Evolutionary conservation across 1,140 invertebrate genomes (phyloP), one percentile per base, ranked within the genome.

Genomic region (Drosophila malerkotliana): DNA sequence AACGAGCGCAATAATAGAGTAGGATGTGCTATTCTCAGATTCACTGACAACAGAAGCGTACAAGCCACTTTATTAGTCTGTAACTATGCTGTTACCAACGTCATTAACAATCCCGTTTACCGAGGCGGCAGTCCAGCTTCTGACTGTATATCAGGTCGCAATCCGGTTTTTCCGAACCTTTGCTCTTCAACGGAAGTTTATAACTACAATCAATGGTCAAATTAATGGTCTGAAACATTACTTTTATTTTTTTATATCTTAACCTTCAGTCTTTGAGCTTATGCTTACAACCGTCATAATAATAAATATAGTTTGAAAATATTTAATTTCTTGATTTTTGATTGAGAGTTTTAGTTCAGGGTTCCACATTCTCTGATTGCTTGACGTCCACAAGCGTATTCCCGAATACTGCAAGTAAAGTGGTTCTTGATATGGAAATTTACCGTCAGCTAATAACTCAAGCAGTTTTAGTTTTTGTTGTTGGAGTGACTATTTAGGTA

Each of bases 71-170:
- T 90, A 6, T 51, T 90, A 32, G 83, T 58, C 21, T 90, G 88
- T 55, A 82, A 90, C 51, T 90, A 90, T 48, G 82, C 88, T 15
- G 78, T 79, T 1, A 90, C 88, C 0, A 90, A 90, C 63, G 72
- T 90, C 0, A 12, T 68, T 1, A 77, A 79, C 24, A 80, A 79
- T 37, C 77, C 83, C 6, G 62, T 91, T 0, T 90, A 90, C 41
- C 61, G 83, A 2, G 39, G 76, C n/a, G 83, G 83, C 2, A 0
- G 60, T 4, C 51, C 88, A 5, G 83, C 74, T n/a, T 61, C 69
- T 0, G 66, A 84, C 12, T 90, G 88, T 24, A 37, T 49, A 8
- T 52, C 52, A 1, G 88, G 88, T 1, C 71, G 77, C 3, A 90
- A 88, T 58, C 54, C 88, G 3, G 62, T 26, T 21, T 90, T 72